Conservation (phyloP, 2,113 vertebrate species). For the Aldabrachelys gigantea region DNA sequence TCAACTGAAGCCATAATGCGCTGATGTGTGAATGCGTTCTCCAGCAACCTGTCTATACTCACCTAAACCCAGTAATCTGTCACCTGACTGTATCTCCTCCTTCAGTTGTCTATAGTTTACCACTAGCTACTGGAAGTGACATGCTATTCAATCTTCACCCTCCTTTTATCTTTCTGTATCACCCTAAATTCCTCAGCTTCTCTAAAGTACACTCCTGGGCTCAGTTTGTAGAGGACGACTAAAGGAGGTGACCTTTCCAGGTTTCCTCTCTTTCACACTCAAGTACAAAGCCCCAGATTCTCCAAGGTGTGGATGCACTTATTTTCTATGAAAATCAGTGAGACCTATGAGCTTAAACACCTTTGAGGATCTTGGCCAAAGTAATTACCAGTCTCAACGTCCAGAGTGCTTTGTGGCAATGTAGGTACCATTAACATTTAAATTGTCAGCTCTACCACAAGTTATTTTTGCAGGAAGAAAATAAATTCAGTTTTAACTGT, state of each 20-base stretch:
- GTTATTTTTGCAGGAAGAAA: neutral
- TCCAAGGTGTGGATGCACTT: neutral
- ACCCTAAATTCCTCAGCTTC: neutral
- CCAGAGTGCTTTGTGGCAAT: neutral
- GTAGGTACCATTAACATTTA: neutral
- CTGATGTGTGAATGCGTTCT: neutral
- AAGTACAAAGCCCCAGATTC: neutral
- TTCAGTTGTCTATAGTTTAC: fast-evolving
- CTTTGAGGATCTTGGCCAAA: neutral
- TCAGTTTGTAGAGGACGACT: neutral
- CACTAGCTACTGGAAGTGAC: neutral
- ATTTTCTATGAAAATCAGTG: neutral
- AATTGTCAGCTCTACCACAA: neutral
- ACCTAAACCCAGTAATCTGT: neutral
- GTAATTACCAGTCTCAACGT: neutral
- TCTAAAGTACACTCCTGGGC: neutral
- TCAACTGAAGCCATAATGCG: neutral
- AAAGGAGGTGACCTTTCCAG: neutral
- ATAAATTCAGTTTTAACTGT: neutral
- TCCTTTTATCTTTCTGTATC: neutral
- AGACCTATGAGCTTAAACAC: too few species aligned
- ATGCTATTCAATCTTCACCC: neutral
- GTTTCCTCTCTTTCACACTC: neutral
- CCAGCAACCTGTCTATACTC: neutral
- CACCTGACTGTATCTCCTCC: fast-evolving